Evolutionary conservation across 92 coral and sea anemone genomes (phyloP).

Genomic region (Palythoa caribaeorum): DNA sequence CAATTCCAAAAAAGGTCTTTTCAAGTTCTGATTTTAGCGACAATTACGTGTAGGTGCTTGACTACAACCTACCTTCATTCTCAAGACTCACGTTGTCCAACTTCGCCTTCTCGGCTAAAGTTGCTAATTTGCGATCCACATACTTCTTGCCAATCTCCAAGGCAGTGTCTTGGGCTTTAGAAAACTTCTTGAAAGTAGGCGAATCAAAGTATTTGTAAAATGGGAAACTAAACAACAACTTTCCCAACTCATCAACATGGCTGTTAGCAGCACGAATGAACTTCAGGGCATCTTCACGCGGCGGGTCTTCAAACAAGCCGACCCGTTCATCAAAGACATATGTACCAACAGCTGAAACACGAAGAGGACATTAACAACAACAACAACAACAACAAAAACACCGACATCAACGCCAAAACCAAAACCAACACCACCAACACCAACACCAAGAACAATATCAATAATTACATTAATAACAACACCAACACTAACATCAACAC

Average conservation of each 20-base stretch:
- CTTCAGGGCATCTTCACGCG: slow-evolving; percentile 26
- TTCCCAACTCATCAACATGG: slow-evolving; percentile 42
- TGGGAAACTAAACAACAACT: slow-evolving; percentile 45
- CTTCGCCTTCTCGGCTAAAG: background rate
- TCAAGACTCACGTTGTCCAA: background rate
- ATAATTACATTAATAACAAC: too few species aligned
- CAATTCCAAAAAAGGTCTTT: too few species aligned
- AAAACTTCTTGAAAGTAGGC: slow-evolving; percentile 43
- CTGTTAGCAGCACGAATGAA: slow-evolving; percentile 41
- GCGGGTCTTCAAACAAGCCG: slow-evolving; percentile 49
- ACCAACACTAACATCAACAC: too few species aligned
- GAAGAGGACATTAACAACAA: background rate
- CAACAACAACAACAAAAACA: too few species aligned
- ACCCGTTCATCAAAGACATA: slow-evolving; percentile 47
- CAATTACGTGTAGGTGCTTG: too few species aligned
- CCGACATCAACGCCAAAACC: too few species aligned
- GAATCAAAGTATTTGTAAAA: slow-evolving; percentile 39
- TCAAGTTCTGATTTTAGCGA: too few species aligned
- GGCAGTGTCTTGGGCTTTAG: slow-evolving; percentile 33
- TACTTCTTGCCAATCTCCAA: slow-evolving; percentile 24
- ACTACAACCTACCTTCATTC: background rate
- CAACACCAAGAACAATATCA: too few species aligned
- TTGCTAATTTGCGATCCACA: slow-evolving; percentile 14
- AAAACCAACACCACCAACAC: too few species aligned
- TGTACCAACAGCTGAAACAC: slow-evolving; percentile 43